phyloP scores from a whole-genome alignment of 2,888 invertebrate genomes.

The Eustalomyia histrio region DNA sequence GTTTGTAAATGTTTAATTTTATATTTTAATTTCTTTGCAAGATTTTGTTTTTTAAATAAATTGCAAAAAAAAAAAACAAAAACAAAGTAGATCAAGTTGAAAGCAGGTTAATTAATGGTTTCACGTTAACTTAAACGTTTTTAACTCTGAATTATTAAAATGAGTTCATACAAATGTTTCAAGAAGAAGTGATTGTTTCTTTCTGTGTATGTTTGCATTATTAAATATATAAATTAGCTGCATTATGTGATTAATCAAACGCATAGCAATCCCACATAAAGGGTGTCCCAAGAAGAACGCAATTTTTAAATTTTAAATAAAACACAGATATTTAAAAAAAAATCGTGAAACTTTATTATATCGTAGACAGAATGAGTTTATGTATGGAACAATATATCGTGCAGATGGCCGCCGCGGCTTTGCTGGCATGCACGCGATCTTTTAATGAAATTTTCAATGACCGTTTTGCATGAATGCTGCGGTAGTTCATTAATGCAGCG shows the following conservation, averaged over 20 bases:
- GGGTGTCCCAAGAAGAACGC: too few species aligned
- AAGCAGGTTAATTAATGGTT: slow-evolving; percentile 61
- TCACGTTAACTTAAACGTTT: slow-evolving; percentile 31
- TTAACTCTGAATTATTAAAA: slow-evolving; percentile 35
- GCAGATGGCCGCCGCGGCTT: too few species aligned
- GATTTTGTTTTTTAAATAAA: slow-evolving; percentile 35
- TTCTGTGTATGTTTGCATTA: background rate
- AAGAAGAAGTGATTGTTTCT: background rate
- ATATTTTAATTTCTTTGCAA: slow-evolving; percentile 41
- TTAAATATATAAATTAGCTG: background rate
- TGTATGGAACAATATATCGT: too few species aligned
- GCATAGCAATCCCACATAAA: background rate
- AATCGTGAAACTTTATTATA: too few species aligned
- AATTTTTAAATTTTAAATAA: too few species aligned
- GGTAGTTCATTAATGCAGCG: too few species aligned
- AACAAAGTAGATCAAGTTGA: slow-evolving; percentile 54
- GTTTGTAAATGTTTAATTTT: slow-evolving; percentile 57
- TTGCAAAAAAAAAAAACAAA: slow-evolving; percentile 35
- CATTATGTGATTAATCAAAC: background rate
- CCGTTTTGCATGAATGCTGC: too few species aligned
- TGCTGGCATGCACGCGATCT: too few species aligned
- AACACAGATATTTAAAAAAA: too few species aligned
- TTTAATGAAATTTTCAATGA: too few species aligned
- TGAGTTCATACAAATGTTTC: background rate
- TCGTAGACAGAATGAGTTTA: too few species aligned